Base-by-base conservation (phyloP, 2,797 vertebrate species). In the Trachurus trachurus region DNA sequence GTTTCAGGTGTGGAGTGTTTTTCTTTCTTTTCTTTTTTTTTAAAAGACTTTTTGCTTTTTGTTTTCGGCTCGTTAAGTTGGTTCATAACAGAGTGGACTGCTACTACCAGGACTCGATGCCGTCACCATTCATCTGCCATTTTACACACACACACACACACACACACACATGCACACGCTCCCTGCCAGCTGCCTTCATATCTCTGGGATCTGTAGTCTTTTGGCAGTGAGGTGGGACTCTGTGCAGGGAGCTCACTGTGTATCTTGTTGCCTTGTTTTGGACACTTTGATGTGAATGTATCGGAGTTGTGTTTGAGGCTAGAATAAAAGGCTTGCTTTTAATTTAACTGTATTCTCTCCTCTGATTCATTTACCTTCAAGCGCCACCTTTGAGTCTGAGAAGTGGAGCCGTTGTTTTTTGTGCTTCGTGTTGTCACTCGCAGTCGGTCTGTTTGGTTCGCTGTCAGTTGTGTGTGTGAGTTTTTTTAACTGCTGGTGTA, bases 281-380 rank as follows among this genome's bases (percentile, higher is more conserved):
- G 61, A 89, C 81, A 80, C 70, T 84, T 80, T 79, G 19, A 82
- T 80, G 80, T 89, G 75, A 87, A 74, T 83, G 64, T 86, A 44
- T 86, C 60, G 76, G 57, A 74, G 52, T 86, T 81, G 57, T 88
- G 81, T 88, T 86, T 76, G 60, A 13, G 0, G 67, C 53, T 74
- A 58, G 60, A 94, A 93, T 93, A 93, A 94, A 94, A 89, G 40
- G 44, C 58, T 77, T 87, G 52, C 63, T 85, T 17, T 79, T 69
- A 50, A 59, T 82, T 76, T 39, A 73, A 71, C 49, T 1, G 1
- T 47, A 68, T 76, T 77, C 66, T 80, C 62, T 76, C 2, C 62
- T 44, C 61, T 19, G 39, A 71, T 63, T 66, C 0, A 13, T 90
- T 80, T 45, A 52, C 64, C 21, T 62, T 21, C 26, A 1, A 66